Evolutionary conservation across 2,888 invertebrate species (phyloP), one percentile per base, ranked within the genome.

Genomic region (Drosophila borealis): DNA sequence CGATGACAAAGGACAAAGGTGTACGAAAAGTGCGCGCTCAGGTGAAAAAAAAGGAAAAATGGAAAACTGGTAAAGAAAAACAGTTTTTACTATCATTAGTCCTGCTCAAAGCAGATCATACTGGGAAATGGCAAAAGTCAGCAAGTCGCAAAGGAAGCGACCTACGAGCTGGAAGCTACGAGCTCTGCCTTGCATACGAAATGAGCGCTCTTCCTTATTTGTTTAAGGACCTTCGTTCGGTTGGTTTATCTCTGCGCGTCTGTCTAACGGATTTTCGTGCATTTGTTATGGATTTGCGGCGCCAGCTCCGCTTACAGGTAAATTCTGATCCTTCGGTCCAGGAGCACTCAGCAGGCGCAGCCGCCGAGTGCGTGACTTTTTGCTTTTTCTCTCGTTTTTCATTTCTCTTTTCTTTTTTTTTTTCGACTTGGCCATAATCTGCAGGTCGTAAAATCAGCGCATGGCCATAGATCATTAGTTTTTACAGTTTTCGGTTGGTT

Each of bases 251-350:
- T 64, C 53, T 53, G 29, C 17, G 69, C 55, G 69, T 81, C 70
- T 70, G 81, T 55, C 70, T 90, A 90, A 90, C 90, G 90, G 90
- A 85, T 90, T 88, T 87, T 74, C 76, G 54, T 74, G 81, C 83
- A 81, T 80, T 81, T 81, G 77, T 82, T 81, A 80, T 81, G 81
- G 83, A 85, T 88, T 90, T 89, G 79, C 85, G 90, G 90, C 90
- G 90, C 90, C 90, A 91, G 80, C 71, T 54, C 81, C 74, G 74
- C 70, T 34, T 19, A 3, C 46, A 77, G 74, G 88, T 80, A 78
- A 81, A 76, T 74, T 17, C 8, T 70, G 60, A 74, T 78, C 63
- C 64, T 56, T 41, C 64, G 49, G 21, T 21, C 21, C 29, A n/a
- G 4, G n/a, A 50, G 53, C 37, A 42, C 74, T 56, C 81, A 70